Conservation (phyloP, 2,113 vertebrate genomes). For the Ptilonorhynchus violaceus region DNA sequence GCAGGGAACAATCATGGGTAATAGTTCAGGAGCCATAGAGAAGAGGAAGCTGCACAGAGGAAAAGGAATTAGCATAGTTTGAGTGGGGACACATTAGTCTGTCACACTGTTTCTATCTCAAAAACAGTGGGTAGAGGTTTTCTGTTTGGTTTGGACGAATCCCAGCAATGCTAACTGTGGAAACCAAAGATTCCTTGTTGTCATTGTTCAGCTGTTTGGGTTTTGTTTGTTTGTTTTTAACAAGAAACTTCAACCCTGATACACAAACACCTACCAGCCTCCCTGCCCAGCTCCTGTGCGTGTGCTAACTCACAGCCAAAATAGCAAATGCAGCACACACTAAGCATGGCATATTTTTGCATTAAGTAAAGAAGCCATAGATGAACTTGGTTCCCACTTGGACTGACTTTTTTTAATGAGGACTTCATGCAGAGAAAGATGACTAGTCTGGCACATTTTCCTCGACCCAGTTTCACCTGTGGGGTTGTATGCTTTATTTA, state of each 20-base stretch:
- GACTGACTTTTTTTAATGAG: slow-evolving; percentile 20
- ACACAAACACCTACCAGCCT: background rate
- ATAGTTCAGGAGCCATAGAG: background rate
- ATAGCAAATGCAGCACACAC: background rate
- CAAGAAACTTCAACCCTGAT: background rate
- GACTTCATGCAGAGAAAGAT: slow-evolving; percentile 1
- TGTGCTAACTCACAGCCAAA: background rate
- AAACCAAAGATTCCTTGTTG: background rate
- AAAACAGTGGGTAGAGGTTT: background rate
- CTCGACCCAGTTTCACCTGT: background rate
- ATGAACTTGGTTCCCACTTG: slow-evolving; percentile 15
- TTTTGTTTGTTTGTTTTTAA: background rate
- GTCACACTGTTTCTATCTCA: background rate
- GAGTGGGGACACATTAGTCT: background rate
- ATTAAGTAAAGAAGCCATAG: background rate
- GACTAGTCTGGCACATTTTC: background rate
- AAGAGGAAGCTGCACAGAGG: background rate
- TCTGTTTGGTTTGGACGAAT: background rate
- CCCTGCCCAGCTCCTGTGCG: background rate
- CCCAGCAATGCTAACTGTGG: background rate
- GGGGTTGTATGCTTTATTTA: background rate
- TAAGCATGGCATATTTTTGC: background rate
- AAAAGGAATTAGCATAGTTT: background rate
- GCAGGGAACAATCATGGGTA: fast-evolving
- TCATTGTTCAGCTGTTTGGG: background rate